phyloP scores from a whole-genome alignment of 2,113 vertebrate species.

The Orthonyx spaldingii region DNA sequence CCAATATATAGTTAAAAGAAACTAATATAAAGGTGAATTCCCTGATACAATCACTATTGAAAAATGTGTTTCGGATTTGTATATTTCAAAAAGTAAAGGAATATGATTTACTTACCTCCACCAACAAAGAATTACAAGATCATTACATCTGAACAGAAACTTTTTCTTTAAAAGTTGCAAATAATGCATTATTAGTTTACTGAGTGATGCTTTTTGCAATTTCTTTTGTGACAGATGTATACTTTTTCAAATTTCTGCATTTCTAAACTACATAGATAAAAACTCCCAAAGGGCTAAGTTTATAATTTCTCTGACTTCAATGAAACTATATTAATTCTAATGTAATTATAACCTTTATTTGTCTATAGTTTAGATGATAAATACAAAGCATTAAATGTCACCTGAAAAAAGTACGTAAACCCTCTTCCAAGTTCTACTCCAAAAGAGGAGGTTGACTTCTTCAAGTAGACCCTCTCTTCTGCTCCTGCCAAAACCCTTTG shows the following conservation, averaged over 20 bases:
- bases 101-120: not conserved
- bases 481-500: not conserved
- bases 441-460: not conserved
- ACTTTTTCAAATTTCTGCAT: not conserved
- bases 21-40: not conserved
- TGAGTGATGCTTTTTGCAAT: not conserved
- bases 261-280: not conserved
- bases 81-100: not conserved
- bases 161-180: not conserved
- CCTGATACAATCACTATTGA: not conserved
- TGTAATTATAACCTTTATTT: not conserved
- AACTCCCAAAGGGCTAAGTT: not conserved
- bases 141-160: not conserved
- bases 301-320: not conserved
- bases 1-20: not conserved
- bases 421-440: not conserved
- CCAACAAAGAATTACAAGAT: not conserved
- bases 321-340: not conserved
- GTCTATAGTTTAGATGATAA: not conserved
- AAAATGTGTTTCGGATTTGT: not conserved
- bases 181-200: not conserved
- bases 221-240: not conserved
- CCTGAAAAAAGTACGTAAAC: not conserved
- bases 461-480: not conserved
- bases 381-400: not conserved